Evolutionary conservation across 2,888 invertebrate species (phyloP), one percentile per base, ranked within the genome.

Genomic region (Luperina testacea): DNA sequence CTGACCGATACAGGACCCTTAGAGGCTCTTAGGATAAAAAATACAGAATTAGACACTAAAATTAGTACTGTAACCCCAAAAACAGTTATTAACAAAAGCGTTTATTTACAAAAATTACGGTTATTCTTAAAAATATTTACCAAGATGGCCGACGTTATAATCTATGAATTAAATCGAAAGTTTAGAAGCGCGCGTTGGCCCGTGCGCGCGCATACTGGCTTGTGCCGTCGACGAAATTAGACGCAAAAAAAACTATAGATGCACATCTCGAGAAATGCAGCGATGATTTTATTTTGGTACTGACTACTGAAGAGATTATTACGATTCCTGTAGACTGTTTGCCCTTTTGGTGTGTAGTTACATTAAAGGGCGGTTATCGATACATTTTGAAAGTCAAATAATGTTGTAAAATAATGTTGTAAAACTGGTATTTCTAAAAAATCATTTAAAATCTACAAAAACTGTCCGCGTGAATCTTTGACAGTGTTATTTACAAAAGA

Each of bases 181-280:
- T 90, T 90, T 88, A 90, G 93, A 91, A 93, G 94, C 92, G 95
- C 93, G 93, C 94, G 92, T 90, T 91, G 91, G 92, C 91, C 91
- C 91, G 95, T 93, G 92, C 94, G 93, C 93, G 94, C 92, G 90
- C 92, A 90, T 92, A 96, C 96, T 96, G 96, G 96, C 96, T 93
- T 94, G 96, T 93, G 94, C 94, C 95, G 94, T 94, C 94, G 95
- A 94, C 96, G 94, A 95, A 96, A 91, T 95, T 96, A 96, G 97
- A 96, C 94, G 92, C 93, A 90, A 91, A 95, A 95, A 94, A 94
- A 94, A 93, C 69, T 72, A 72, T 94, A 93, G 92, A 94, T 94
- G 96, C 95, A 95, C 95, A 95, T 93, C 92, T 94, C 95, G 92
- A 94, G 95, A 95, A 95, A 96, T 95, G 96, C 96, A 94, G 91